Percentiles rank a stretch among this genome's conserved stretches.
These are phyloP conservation scores for Liopterus haemorrhoidalis DNA, from an alignment of 2,888 invertebrate species.

Conservation along the genomic window DNA sequence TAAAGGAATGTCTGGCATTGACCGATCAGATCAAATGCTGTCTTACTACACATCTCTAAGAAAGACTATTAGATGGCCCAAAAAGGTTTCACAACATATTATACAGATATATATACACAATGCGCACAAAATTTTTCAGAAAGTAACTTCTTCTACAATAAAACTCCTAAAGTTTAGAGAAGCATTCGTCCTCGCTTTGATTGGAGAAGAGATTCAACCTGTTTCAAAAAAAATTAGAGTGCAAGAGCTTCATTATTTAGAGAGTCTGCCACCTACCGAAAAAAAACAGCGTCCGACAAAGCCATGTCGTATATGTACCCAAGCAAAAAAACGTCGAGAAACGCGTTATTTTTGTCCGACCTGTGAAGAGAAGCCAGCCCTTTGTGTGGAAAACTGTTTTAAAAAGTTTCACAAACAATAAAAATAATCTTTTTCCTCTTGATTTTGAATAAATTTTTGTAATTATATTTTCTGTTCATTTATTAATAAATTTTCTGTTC, in stretches of 20 bases:
- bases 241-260: no score
- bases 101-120: constrained; percentile 30
- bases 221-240: constrained; percentile 26
- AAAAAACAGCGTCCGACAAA: constrained; percentile 29
- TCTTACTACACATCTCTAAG: constrained; percentile 30
- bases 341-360: constrained; percentile 30
- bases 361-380: constrained; percentile 31
- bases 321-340: constrained; percentile 30
- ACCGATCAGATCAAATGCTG: constrained; percentile 32
- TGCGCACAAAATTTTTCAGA: constrained; percentile 31
- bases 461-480: constrained; percentile 21
- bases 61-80: constrained; percentile 30
- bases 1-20: constrained; percentile 31
- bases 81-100: constrained; percentile 24
- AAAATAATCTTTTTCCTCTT: constrained; percentile 27
- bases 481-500: no score
- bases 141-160: constrained; percentile 30
- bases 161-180: constrained; percentile 32
- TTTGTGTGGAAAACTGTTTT: constrained; percentile 32
- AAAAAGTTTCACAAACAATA: constrained; percentile 31
- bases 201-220: constrained; percentile 29
- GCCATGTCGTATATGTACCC: constrained; percentile 25
- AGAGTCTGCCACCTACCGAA: no score
- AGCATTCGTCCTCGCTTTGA: constrained; percentile 28
- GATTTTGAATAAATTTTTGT: no score